phyloP scores from a whole-genome alignment of 2,797 vertebrate species.

The Rhinoraja longicauda region DNA sequence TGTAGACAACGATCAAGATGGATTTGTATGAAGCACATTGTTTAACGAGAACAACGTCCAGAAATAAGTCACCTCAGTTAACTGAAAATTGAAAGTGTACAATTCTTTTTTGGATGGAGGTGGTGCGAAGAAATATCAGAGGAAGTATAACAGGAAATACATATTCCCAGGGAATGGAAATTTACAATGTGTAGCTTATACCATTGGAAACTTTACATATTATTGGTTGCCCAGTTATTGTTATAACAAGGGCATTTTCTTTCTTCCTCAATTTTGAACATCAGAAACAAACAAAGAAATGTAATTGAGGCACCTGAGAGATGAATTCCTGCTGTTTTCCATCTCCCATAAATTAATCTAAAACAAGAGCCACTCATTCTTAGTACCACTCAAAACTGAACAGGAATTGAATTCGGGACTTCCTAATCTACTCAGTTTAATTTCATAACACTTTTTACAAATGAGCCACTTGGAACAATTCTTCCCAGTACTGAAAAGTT shows the following conservation, averaged over 20 bases:
- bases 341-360: neutral
- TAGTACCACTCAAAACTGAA: neutral
- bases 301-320: neutral
- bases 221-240: neutral
- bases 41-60: neutral
- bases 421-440: neutral
- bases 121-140: neutral
- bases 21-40: neutral
- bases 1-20: neutral
- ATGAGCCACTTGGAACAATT: neutral
- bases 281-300: neutral
- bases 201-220: neutral
- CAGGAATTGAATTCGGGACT: neutral
- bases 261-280: neutral
- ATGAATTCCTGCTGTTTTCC: neutral
- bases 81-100: neutral
- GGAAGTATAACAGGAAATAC: too few relatives aligned
- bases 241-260: neutral
- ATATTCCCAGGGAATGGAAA: neutral
- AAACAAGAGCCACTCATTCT: neutral
- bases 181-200: neutral
- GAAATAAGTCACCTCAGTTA: neutral
- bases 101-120: neutral
- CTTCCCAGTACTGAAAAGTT: neutral
- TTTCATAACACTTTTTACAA: neutral